Evolutionary conservation across 2,888 invertebrate species (phyloP).

Genomic region (Drosophila setosimentum): DNA sequence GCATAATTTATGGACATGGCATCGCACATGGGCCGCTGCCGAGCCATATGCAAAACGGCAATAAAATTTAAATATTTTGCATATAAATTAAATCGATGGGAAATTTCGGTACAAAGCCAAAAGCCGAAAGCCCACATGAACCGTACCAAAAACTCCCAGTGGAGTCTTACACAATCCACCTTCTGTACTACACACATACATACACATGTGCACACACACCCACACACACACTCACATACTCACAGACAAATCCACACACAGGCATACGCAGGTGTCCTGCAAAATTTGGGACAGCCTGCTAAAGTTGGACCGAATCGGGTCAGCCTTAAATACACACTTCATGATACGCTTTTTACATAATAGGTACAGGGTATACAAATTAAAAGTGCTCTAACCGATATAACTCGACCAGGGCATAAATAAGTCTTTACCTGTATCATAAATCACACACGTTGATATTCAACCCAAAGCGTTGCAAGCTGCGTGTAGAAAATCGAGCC

Average conservation of each 20-base stretch:
- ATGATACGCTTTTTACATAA: background rate
- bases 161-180: slow-evolving; percentile 34
- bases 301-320: slow-evolving; percentile 5
- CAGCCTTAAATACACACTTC: slow-evolving; percentile 3
- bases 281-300: slow-evolving; percentile 2
- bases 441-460: background rate
- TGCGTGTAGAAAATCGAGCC: background rate
- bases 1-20: slow-evolving; percentile 65
- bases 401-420: background rate
- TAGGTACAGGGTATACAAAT: slow-evolving; percentile 4
- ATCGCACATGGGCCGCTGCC: slow-evolving; percentile 37
- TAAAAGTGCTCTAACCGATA: background rate
- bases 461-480: background rate
- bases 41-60: slow-evolving; percentile 74
- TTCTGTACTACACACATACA: slow-evolving; percentile 12
- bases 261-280: slow-evolving; percentile 5
- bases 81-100: slow-evolving; percentile 77
- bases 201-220: background rate
- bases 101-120: slow-evolving; percentile 66
- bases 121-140: slow-evolving; percentile 33
- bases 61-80: slow-evolving; percentile 79
- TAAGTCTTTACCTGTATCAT: background rate
- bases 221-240: slow-evolving; percentile 1
- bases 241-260: slow-evolving; percentile 5
- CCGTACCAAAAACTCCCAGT: slow-evolving; percentile 33